Evolutionary conservation across 2,113 vertebrate species (phyloP).

Genomic region (Bufo bufo): DNA sequence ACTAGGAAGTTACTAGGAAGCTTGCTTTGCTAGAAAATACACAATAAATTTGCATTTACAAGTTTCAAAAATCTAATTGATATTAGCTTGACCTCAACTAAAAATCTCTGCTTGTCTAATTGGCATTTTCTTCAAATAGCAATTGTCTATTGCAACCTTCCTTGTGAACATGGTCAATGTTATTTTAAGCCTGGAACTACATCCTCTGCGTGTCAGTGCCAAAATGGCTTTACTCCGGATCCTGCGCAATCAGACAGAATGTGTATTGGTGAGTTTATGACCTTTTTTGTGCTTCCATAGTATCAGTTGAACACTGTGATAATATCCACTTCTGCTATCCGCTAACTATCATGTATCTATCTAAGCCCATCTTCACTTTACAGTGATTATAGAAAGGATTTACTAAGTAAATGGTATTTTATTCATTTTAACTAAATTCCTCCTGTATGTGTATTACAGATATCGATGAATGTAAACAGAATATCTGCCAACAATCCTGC

Average conservation of each 20-base stretch:
- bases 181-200: constrained; percentile 30
- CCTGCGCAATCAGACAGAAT: neutral
- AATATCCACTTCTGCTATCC: neutral
- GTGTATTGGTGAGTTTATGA: constrained; percentile 24
- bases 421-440: neutral
- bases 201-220: neutral
- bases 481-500: constrained; percentile 18
- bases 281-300: neutral
- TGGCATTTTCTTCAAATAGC: neutral
- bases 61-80: too few relatives aligned
- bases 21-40: too few relatives aligned
- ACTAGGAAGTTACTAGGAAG: too few relatives aligned
- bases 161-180: constrained; percentile 24
- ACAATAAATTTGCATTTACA: too few relatives aligned
- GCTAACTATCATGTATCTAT: too few relatives aligned
- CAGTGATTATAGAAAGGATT: neutral
- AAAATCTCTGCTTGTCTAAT: neutral
- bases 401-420: too few relatives aligned
- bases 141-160: constrained; percentile 14
- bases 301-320: neutral
- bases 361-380: too few relatives aligned
- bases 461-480: constrained; percentile 26
- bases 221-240: neutral
- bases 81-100: neutral
- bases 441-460: constrained; percentile 31